These are phyloP conservation scores for Vultur gryphus DNA, from an alignment of 2,797 vertebrate species.

Conservation along the genomic window DNA sequence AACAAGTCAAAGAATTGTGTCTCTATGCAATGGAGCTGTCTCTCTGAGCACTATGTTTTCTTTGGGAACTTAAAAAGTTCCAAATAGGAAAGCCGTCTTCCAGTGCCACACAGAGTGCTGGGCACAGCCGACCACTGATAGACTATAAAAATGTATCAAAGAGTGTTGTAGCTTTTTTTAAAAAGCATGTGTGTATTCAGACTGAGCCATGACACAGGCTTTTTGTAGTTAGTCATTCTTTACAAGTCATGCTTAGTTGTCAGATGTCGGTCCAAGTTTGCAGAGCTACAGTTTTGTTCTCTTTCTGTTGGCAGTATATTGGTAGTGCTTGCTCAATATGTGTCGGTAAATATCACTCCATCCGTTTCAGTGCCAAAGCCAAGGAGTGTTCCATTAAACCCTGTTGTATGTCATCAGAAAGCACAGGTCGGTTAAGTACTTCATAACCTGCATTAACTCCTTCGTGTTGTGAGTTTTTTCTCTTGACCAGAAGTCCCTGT, in stretches of 20 bases:
- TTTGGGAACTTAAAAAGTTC: neutral
- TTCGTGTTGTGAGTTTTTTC: neutral
- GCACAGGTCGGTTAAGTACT: neutral
- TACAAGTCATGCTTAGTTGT: conserved; percentile 23
- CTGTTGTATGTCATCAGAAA: neutral
- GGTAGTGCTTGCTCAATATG: conserved; percentile 8
- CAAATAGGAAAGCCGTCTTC: neutral
- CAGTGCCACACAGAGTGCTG: neutral
- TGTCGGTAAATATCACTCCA: neutral
- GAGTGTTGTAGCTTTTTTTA: neutral
- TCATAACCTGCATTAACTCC: neutral
- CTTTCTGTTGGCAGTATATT: conserved; percentile 9
- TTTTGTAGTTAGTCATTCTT: conserved; percentile 21
- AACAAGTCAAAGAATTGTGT: neutral
- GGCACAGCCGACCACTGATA: neutral
- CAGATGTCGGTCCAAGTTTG: conserved; percentile 47
- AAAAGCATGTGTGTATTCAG: neutral
- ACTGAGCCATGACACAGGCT: neutral
- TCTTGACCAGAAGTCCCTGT: neutral
- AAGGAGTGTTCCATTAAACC: neutral
- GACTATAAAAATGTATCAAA: neutral
- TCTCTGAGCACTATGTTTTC: neutral
- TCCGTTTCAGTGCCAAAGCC: neutral
- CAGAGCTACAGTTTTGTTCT: conserved; percentile 9
- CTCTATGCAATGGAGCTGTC: neutral